Conservation (phyloP, 1,140 invertebrate species). For the Atta colombica region DNA sequence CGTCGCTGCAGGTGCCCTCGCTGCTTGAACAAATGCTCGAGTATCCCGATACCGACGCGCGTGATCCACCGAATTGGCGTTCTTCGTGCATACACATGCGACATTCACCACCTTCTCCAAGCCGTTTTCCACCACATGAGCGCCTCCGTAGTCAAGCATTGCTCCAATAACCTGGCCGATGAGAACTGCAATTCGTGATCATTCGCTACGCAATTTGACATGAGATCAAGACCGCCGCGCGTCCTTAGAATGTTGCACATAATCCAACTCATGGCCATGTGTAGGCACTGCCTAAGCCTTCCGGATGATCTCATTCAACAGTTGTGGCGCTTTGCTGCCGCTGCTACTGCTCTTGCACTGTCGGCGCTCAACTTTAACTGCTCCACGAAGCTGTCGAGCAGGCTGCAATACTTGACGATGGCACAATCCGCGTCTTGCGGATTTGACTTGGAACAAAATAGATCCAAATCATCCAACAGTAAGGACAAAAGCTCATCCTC, state of each 20-base stretch:
- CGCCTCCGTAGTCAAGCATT: slow-evolving; percentile 97
- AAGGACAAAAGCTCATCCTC: slow-evolving; percentile 89
- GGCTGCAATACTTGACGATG: slow-evolving; percentile 93
- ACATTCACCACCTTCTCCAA: slow-evolving; percentile 96
- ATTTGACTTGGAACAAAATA: slow-evolving; percentile 90
- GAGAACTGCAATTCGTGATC: slow-evolving; percentile 93
- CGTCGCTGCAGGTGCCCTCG: slow-evolving; percentile 97
- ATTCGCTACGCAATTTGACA: slow-evolving; percentile 92
- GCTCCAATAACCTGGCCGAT: slow-evolving; percentile 95
- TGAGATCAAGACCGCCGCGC: slow-evolving; percentile 95
- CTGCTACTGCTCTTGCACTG: slow-evolving; percentile 87
- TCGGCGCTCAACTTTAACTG: slow-evolving; percentile 86
- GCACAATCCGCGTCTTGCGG: slow-evolving; percentile 92
- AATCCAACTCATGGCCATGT: slow-evolving; percentile 94
- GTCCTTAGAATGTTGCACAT: slow-evolving; percentile 95
- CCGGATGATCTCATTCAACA: slow-evolving; percentile 92
- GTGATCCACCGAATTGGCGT: slow-evolving; percentile 93
- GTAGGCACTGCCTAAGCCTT: slow-evolving; percentile 98
- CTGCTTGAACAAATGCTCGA: slow-evolving; percentile 99
- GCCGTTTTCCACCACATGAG: slow-evolving; percentile 97
- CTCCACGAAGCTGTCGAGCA: slow-evolving; percentile 90
- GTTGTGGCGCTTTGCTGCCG: slow-evolving; percentile 86
- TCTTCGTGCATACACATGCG: slow-evolving; percentile 94
- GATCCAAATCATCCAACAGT: slow-evolving; percentile 93
- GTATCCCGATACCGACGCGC: slow-evolving; percentile 97